These are phyloP conservation scores for Zygaena filipendulae DNA, from an alignment of 2,888 invertebrate genomes.

Conservation along the genomic window DNA sequence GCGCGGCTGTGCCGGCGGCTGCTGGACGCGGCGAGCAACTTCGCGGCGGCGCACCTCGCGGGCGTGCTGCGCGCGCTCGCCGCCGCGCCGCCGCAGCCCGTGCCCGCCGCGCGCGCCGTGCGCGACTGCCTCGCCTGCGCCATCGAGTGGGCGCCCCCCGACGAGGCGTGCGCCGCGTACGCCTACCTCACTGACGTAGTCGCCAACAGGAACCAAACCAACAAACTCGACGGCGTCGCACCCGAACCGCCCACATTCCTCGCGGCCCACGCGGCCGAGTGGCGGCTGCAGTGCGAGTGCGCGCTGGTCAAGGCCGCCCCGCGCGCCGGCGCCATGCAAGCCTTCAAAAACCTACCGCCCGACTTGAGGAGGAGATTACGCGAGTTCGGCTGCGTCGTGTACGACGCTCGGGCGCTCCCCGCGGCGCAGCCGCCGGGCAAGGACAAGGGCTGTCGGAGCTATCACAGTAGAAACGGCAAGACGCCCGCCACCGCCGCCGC, in stretches of 20 bases:
- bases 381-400: slow-evolving; percentile 42
- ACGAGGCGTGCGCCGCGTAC: slow-evolving; percentile 86
- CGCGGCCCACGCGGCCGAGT: slow-evolving; percentile 25
- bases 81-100: slow-evolving; percentile 22
- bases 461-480: slow-evolving; percentile 18
- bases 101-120: slow-evolving; percentile 46
- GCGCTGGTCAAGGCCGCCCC: slow-evolving; percentile 39
- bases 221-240: slow-evolving; percentile 30
- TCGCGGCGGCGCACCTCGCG: slow-evolving; percentile 80
- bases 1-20: slow-evolving; percentile 82
- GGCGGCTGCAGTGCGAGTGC: slow-evolving; percentile 41
- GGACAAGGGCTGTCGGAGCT: slow-evolving; percentile 24
- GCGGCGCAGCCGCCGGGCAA: slow-evolving; percentile 18
- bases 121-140: slow-evolving; percentile 84
- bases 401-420: slow-evolving; percentile 25
- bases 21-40: slow-evolving; percentile 83
- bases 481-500: slow-evolving; percentile 15
- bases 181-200: slow-evolving; percentile 42
- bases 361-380: slow-evolving; percentile 40
- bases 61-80: slow-evolving; percentile 79
- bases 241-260: slow-evolving; percentile 23
- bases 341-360: slow-evolving; percentile 38
- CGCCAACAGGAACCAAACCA: slow-evolving; percentile 24
- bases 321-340: slow-evolving; percentile 34
- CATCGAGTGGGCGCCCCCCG: slow-evolving; percentile 81